Base-by-base conservation (phyloP, 1,140 invertebrate genomes). In the Drosophila lowei region DNA sequence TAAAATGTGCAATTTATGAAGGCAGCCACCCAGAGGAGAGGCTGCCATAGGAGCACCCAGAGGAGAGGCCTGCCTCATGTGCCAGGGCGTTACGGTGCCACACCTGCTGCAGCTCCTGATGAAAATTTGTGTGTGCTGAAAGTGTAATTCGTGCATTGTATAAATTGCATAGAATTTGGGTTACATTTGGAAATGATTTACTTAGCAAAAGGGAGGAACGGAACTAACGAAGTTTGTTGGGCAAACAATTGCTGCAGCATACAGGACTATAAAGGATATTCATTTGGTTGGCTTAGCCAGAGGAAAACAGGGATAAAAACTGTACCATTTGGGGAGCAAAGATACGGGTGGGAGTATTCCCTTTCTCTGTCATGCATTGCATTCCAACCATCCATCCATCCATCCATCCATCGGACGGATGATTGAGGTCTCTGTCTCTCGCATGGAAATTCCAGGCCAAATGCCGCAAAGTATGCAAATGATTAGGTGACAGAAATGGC, bases 1-100 rank as follows among this genome's bases (percentile, higher is more conserved):
- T 79, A 84, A 84, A 84, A 84, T 85, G 76, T 79, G 76, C 76
- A 84, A 85, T 84, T 84, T 84, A 84, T 79, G 72, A 61, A 49
- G 44, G 65, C 58, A 50, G 52, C 23, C 38, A 55, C 0, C 30
- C 30, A 11, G 30, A 38, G 34, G 9, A 3, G 9, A 11, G 30
- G 30, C 11, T 11, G 9, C 30, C 30, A 0, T 3, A 34, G 9
- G 34, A 5, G 1, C 38, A 55, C 25, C 25, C n/a, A 34, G 28
- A 25, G 23, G 3, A 5, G 23, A 23, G 44, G 49, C 41, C 7
- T 21, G 18, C 41, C 34, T 55, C 44, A 49, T 43, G n/a, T 11
- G 34, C 42, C 7, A 28, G 25, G 28, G 28, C 2, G 28, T 30
- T 23, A 23, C 21, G 28, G 28, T 23, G 3, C 42, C 41, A 6